Conservation (phyloP, 2,797 vertebrate species). For the Squalus acanthias region DNA sequence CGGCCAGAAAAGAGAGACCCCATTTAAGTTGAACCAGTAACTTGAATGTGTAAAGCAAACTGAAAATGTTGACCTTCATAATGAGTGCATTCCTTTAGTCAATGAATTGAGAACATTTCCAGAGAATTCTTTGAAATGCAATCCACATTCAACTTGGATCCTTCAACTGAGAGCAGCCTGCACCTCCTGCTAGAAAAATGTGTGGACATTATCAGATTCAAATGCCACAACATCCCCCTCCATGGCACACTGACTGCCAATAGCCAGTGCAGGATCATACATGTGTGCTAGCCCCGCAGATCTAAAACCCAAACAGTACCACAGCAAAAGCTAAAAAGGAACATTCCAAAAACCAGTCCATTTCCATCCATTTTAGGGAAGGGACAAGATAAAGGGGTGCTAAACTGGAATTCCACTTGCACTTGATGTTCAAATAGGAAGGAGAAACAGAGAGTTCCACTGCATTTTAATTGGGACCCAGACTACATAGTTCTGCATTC, state of each 20-base stretch:
- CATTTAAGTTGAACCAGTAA: neutral
- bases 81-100: neutral
- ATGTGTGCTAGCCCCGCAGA: neutral
- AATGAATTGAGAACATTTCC: neutral
- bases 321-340: neutral
- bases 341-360: neutral
- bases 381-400: neutral
- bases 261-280: neutral
- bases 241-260: neutral
- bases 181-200: neutral
- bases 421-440: neutral
- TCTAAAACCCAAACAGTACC: too few species aligned
- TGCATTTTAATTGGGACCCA: neutral
- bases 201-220: neutral
- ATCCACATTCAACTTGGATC: neutral
- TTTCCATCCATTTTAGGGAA: too few species aligned
- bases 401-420: neutral
- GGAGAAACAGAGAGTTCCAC: too few species aligned
- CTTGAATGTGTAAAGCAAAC: neutral
- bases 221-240: neutral
- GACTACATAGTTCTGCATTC: neutral
- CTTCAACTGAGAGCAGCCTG: neutral
- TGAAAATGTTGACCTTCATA: neutral
- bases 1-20: neutral
- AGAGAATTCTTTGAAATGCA: neutral